Evolutionary conservation across 2,797 vertebrate genomes (phyloP), one percentile per base, ranked within the genome.

Genomic region (Toxotes lorentzi): DNA sequence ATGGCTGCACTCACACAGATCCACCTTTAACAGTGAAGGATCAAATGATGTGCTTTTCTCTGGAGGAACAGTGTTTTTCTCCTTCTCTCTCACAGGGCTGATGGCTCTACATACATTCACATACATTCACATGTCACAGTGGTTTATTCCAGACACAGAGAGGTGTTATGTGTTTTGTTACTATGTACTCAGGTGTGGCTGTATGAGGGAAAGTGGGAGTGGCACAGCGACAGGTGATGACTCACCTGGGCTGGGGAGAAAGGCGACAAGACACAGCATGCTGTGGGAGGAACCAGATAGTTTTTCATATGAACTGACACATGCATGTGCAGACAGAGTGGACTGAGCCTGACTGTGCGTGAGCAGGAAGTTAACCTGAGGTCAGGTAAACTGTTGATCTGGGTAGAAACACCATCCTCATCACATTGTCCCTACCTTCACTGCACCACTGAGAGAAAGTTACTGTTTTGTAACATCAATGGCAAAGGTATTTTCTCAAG

Each of bases 121-220:
- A 21, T 53, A 13, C 34, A 32, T 47, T 4, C 17, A 19, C 19
- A 23, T 4, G 1, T 60, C 50, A 56, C 23, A 5, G 0, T 4
- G 17, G 7, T 13, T 63, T 38, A 12, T 35, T 14, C 2, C 27
- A 48, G 38, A 32, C 67, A 58, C 54, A 47, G 34, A 23, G 6
- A 34, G 9, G 19, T 35, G 21, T 66, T 64, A 0, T 45, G 16
- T 70, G 1, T 74, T 72, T 21, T 62, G 75, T 75, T 60, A 0
- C 74, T 56, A 50, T 53, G 59, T 72, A 21, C 16, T n/a, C 24
- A 61, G 80, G 84, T 75, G 86, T 79, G 78, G 62, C 76, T 67
- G 11, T 47, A 5, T 62, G 38, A n/a, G 54, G 7, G 50, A 34
- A n/a, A 16, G n/a, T 35, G 16, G 58, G 76, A 60, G 32, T 54